A percentile compares a stretch with the other conserved stretches of the same genome.
phyloP scores from a whole-genome alignment of 37 sponge, comb jelly and placozoan genomes.

The Hexactinellida sp. region DNA sequence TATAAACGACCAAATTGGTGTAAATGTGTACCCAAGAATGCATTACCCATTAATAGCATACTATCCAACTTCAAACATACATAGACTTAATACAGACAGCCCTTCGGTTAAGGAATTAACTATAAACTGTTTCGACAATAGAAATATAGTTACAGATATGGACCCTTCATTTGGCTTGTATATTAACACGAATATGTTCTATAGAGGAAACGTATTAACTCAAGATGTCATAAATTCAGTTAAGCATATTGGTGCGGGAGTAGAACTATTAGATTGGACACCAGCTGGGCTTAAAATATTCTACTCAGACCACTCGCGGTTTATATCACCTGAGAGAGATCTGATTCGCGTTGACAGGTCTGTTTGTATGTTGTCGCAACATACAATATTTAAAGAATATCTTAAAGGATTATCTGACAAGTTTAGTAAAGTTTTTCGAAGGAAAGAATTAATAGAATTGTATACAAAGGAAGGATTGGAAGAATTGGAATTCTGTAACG shows the following conservation, averaged over 20 bases:
- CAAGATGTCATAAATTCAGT: not conserved
- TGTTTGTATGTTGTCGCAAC: not conserved
- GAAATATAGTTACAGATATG: not conserved
- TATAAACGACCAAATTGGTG: not conserved
- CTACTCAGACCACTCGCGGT: not conserved
- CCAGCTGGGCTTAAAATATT: conserved; percentile 1
- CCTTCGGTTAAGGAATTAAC: not conserved
- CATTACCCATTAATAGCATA: conserved; percentile 10
- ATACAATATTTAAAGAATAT: conserved; percentile 3
- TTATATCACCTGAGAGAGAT: conserved; percentile 11
- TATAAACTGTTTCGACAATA: not conserved
- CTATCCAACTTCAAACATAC: not conserved
- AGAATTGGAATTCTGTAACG: not conserved
- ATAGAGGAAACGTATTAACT: not conserved
- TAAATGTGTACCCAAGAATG: not conserved
- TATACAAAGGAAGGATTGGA: not conserved
- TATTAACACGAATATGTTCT: not conserved
- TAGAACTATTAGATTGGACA: not conserved
- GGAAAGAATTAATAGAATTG: not conserved
- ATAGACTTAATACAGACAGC: not conserved
- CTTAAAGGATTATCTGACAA: not conserved
- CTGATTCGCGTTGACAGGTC: not conserved
- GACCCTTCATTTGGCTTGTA: not conserved
- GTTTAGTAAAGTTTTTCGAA: not conserved
- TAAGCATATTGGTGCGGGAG: not conserved